Evolutionary conservation across 2,113 vertebrate genomes (phyloP).

Genomic region (Chionomys nivalis): DNA sequence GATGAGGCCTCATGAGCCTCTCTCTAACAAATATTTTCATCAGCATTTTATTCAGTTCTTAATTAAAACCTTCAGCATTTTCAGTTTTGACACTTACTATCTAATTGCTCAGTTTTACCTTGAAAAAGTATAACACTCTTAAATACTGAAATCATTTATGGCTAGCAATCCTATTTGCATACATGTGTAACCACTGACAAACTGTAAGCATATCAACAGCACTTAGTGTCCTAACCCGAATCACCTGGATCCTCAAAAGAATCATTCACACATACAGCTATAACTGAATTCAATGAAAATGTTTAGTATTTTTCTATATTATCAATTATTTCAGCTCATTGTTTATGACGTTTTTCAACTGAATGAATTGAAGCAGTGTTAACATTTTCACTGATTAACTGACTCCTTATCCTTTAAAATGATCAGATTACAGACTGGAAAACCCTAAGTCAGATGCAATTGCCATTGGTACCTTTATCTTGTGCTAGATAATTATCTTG

Average conservation of each 20-base stretch:
- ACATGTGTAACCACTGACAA: neutral
- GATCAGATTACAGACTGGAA: neutral
- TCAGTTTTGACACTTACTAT: neutral
- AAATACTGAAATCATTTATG: neutral
- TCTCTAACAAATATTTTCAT: neutral
- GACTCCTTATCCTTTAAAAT: neutral
- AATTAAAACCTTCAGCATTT: neutral
- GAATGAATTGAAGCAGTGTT: neutral
- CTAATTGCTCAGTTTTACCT: neutral
- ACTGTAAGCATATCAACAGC: neutral
- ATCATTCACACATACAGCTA: fast-evolving
- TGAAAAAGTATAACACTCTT: neutral
- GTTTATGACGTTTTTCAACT: neutral
- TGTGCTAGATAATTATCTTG: neutral
- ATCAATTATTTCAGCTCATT: neutral
- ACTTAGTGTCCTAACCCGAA: neutral
- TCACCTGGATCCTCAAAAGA: neutral
- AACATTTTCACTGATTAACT: neutral
- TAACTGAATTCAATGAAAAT: neutral
- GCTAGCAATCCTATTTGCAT: neutral
- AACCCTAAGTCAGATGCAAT: neutral
- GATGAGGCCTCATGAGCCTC: neutral
- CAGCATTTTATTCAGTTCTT: neutral
- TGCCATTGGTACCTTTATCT: neutral
- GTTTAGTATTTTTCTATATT: neutral